Conservation (phyloP, 2,113 vertebrate genomes). For the Pomatostomus ruficeps region DNA sequence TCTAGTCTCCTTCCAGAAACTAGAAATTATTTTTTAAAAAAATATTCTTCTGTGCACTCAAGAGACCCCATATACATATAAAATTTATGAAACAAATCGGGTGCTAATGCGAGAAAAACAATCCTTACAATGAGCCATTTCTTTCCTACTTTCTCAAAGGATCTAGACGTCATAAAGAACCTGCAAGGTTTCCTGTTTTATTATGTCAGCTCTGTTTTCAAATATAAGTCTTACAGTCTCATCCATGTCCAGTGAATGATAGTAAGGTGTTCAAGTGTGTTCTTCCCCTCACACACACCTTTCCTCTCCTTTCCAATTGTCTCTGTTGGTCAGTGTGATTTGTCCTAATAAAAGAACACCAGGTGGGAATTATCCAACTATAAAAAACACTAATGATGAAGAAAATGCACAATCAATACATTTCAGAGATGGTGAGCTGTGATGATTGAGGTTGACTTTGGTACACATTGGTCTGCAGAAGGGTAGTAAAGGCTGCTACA, state of each 20-base stretch:
- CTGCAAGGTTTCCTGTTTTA: background rate
- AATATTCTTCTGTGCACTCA: background rate
- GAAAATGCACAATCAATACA: background rate
- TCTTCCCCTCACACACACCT: background rate
- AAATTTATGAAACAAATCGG: background rate
- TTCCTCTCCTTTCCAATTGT: background rate
- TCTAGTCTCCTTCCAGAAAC: background rate
- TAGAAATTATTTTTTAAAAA: background rate
- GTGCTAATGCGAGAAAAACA: background rate
- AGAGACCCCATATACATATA: background rate
- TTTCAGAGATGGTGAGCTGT: background rate
- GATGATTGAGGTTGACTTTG: background rate
- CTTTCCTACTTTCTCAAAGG: background rate
- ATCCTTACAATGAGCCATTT: background rate
- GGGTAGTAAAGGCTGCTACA: background rate
- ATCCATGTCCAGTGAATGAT: accelerated
- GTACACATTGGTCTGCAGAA: background rate
- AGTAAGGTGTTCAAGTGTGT: accelerated
- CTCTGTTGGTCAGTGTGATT: background rate
- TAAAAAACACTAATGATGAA: background rate
- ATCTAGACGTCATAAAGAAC: background rate
- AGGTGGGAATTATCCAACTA: background rate
- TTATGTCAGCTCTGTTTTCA: background rate
- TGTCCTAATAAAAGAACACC: background rate
- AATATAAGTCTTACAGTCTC: background rate